Evolutionary conservation across 1,140 invertebrate genomes (phyloP).

Genomic region (Rhynchophorus ferrugineus): DNA sequence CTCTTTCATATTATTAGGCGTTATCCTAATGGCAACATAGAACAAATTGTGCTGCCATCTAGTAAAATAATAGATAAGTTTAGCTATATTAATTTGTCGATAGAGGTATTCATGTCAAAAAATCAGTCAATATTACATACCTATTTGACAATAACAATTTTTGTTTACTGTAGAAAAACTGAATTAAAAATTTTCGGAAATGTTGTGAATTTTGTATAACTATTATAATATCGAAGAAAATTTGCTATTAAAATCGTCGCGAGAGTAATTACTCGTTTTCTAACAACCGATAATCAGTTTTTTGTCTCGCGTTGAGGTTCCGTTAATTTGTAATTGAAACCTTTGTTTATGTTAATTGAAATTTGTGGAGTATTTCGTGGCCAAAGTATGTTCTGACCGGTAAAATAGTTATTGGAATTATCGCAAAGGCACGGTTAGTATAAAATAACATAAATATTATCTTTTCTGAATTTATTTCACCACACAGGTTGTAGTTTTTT

Average conservation of each 20-base stretch:
- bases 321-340: slow-evolving; percentile 9
- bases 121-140: slow-evolving; percentile 26
- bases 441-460: no score
- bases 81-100: neutral
- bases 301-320: slow-evolving; percentile 1
- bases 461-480: no score
- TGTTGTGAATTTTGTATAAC: slow-evolving; percentile 7
- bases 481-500: neutral
- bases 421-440: no score
- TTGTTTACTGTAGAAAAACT: slow-evolving; percentile 29
- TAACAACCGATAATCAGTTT: neutral
- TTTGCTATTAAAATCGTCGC: neutral
- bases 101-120: slow-evolving; percentile 11
- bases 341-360: slow-evolving; percentile 9
- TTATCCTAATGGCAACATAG: no score
- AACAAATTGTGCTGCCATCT: no score
- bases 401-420: neutral
- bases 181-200: slow-evolving; percentile 8
- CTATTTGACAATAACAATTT: slow-evolving; percentile 32
- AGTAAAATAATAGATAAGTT: no score
- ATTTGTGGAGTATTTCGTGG: neutral
- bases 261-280: neutral
- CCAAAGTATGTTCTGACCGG: neutral
- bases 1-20: no score
- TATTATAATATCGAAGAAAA: neutral